These are phyloP conservation scores for Lophotriccus pileatus DNA, from an alignment of 2,797 vertebrate genomes.

Conservation along the genomic window DNA sequence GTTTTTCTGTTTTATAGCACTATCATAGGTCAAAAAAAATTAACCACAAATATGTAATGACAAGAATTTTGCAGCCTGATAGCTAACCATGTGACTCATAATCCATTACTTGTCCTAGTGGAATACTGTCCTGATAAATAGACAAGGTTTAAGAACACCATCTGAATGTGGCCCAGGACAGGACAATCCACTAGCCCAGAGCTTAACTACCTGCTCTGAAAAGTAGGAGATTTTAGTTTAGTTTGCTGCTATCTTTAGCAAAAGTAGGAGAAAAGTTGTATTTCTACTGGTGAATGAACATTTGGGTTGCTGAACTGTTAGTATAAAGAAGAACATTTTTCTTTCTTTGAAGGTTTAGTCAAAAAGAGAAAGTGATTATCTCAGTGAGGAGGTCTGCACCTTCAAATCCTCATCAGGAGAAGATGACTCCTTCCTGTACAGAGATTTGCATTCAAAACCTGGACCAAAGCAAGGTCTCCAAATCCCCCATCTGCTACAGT, in stretches of 20 bases:
- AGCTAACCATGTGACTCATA: neutral
- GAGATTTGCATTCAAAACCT: neutral
- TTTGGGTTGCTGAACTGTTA: neutral
- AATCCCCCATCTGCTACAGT: neutral
- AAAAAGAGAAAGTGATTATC: neutral
- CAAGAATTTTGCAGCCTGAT: neutral
- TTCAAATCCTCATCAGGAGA: neutral
- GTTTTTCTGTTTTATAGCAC: neutral
- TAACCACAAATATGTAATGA: neutral
- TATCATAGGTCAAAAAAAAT: neutral
- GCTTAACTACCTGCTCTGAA: neutral
- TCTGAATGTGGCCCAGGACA: neutral
- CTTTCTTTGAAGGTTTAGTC: neutral
- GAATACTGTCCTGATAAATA: neutral
- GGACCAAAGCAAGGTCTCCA: neutral
- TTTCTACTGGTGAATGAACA: neutral
- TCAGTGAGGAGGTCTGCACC: neutral
- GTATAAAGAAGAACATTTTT: neutral
- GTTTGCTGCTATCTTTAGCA: neutral
- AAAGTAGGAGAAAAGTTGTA: neutral
- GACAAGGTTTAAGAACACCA: neutral
- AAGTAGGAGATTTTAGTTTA: neutral
- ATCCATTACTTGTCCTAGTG: neutral
- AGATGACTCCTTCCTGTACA: neutral
- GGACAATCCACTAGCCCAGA: neutral